Evolutionary conservation across 64 coral and sea anemone species (phyloP), one percentile per base, ranked within the genome.

Genomic region (Actinia tenebrosa): DNA sequence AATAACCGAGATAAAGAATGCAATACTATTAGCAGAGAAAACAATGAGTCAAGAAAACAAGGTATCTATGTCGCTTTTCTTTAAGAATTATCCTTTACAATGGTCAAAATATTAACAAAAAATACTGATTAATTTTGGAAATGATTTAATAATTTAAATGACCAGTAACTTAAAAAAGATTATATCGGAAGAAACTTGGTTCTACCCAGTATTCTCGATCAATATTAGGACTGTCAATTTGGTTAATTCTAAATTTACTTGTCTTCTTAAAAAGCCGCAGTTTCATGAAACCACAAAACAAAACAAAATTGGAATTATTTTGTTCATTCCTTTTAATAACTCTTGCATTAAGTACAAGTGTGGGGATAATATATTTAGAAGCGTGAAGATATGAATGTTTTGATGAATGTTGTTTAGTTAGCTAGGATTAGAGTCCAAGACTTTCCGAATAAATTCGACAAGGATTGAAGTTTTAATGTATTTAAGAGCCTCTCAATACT

Each of bases 401-500:
- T 10, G 69, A 75, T 75, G 25, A 75, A 75, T 3, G 25, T 75
- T 30, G 9, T 37, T 75, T 75, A 75, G 23, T 75, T 30, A 75
- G 69, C 27, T 75, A 1, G 69, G 69, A 75, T 75, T 75, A 75
- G n/a, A 42, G 69, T 42, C 20, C 26, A 42, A 27, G 27, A 75
- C 69, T 75, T 75, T 26, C 69, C 69, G 26, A 30, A 30, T 27
- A 43, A 75, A 75, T 27, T 30, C 13, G 10, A 7, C 69, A n/a
- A 10, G n/a, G 69, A 75, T 37, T 75, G 27, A 75, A 75, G 69
- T 30, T 75, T 75, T 75, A 75, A 75, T 75, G n/a, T 75, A 75
- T 42, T 75, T 75, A 75, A 75, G 69, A 75, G 69, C 3, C 69
- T 75, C 63, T 66, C 63, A 66, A 66, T 66, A 75, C 69, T 75